Evolutionary conservation across 2,888 invertebrate species (phyloP), one percentile per base, ranked within the genome.

Genomic region (Arge pagana): DNA sequence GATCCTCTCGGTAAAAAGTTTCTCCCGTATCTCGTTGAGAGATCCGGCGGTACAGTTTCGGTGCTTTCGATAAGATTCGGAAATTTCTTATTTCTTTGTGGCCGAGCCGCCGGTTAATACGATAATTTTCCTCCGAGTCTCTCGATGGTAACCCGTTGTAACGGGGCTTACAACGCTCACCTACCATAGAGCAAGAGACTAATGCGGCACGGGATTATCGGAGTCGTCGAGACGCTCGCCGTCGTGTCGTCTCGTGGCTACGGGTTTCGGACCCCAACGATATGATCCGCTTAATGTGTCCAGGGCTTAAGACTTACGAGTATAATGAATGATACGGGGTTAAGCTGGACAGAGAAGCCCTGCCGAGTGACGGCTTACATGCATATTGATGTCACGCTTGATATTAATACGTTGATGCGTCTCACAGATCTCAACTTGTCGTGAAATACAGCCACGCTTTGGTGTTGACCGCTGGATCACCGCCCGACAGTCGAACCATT

Each of bases 241-340:
- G n/a, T 16, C 33, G 36, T 19, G 36, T 31, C 45, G 45, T 45
- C 45, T 33, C 15, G 45, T 16, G 61, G 64, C 63, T 65, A 58
- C 48, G 52, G 59, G 60, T 62, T 62, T 67, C 62, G 60, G 59
- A 66, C 60, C 59, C 51, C 62, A 69, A 71, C 62, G 71, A 70
- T 73, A 71, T 68, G 72, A 74, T 69, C 72, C 71, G 71, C 71
- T 74, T 72, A 72, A 72, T 67, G 58, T 63, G 65, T 68, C 69
- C 63, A 60, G 52, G 63, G 63, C 62, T 67, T 67, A 66, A 63
- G 59, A 66, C 62, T 67, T 67, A 66, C 64, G 59, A 66, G 73
- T 69, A 74, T 74, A 70, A 72, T 70, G 73, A 72, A 72, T 70
- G 73, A 72, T 74, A 72, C 65, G 58, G 52, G 48, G 54, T 62